Base-by-base conservation (phyloP, 2,888 invertebrate species). In the Drosophila atripex region DNA sequence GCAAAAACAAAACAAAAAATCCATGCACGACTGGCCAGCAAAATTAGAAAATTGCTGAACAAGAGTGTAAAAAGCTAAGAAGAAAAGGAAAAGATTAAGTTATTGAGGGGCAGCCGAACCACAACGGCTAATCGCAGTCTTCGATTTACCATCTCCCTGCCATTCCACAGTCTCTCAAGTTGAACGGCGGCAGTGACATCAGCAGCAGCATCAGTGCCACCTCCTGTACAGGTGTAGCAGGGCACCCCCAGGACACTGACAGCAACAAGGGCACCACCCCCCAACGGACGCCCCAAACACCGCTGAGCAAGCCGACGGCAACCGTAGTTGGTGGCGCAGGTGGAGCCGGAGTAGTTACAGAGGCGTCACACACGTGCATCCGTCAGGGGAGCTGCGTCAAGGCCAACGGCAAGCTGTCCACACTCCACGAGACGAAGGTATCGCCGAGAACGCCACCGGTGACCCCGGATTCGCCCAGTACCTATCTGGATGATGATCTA, bases 401-500 rank as follows among this genome's bases (percentile, higher is more conserved):
- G 52, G 58, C 70, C 5, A 23, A 35, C 8, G 30, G 18, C 1
- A 88, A 86, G 28, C 51, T 90, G 16, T 79, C 89, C 18, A 87
- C 87, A 11, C 79, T 90, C 51, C 89, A 77, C 39, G 90, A 89
- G 76, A 75, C 84, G 0, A 91, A 90, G 69, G 71, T 87, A 43
- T 91, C 91, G 52, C 93, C 93, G 45, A 93, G 93, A 83, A 94
- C 94, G 73, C 94, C 93, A 74, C 94, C 93, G 76, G 94, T 93
- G 71, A 94, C 94, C 63, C 94, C 93, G 16, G 94, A 94, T 87
- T 93, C 94, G 58, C 88, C 91, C 58, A 85, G 92, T 77, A 92
- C 92, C 89, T 92, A 91, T 75, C 89, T 93, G 80, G 94, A 94
- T 78, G 94, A 94, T 92, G 96, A 96, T 93, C 91, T 93, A 87